Base-by-base conservation (phyloP, 1,140 invertebrate species). In the Pantala flavescens region DNA sequence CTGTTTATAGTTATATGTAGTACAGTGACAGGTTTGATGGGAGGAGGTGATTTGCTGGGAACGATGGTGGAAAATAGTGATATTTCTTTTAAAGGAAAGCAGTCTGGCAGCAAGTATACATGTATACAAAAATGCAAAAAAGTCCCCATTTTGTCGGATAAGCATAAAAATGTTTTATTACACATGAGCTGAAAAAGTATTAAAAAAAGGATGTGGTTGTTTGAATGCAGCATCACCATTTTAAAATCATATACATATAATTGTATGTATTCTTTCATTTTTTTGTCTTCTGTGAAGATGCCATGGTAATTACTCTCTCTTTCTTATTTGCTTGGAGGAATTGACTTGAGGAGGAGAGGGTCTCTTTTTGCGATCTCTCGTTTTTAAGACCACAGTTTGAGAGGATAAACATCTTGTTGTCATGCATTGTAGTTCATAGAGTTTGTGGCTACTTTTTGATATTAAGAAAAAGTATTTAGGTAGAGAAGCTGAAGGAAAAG, bases 271-370 rank as follows among this genome's bases (percentile, higher is more conserved):
- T 63, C 49, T 63, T 1, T 63, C 16, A 63, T 63, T 63, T 63
- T n/a, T 63, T 63, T 63, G n/a, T 63, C 49, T 63, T 63, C 49
- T 63, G 49, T 63, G 49, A 63, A 63, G 49, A 63, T 63, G 49
- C 12, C 3, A 63, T 63, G 49, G 49, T 63, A 63, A 63, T 3
- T 63, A 63, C 49, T 63, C 49, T 63, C 49, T 63, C 49, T 63
- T 21, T 19, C 49, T 63, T 12, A 63, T 12, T 63, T 12, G 49
- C 49, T 63, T 63, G 49, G 14, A 63, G n/a, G 49, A 21, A 63
- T 21, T 63, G 49, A 63, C 49, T 63, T 14, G 49, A 63, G 14
- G 14, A 63, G 49, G 49, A 63, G n/a, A 12, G 49, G 49, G n/a
- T 63, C n/a, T 21, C 49, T 63, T 16, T 63, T 63, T 21, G 5